phyloP scores from a whole-genome alignment of 2,113 vertebrate species.

The Pollachius pollachius region DNA sequence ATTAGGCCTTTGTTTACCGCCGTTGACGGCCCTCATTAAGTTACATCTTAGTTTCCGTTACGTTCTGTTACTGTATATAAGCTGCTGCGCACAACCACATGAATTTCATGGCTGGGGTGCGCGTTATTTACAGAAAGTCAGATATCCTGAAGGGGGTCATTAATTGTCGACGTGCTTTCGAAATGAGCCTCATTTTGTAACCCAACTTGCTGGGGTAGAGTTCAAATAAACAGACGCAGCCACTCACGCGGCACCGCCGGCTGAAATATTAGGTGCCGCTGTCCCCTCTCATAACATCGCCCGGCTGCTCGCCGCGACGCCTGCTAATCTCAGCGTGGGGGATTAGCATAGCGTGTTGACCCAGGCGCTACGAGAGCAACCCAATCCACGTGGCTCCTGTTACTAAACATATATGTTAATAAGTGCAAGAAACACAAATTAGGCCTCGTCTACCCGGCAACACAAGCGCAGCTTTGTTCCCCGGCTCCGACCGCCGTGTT shows the following conservation, averaged over 20 bases:
- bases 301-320: conserved; percentile 43
- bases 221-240: conserved; percentile 65
- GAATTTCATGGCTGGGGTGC: conserved; percentile 32
- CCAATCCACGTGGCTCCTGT: conserved; percentile 62
- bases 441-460: conserved; percentile 38
- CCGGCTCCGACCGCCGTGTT: conserved; percentile 47
- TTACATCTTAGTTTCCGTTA: too few relatives aligned
- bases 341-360: conserved; percentile 77
- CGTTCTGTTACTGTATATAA: too few relatives aligned
- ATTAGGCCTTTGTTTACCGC: too few relatives aligned
- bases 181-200: conserved; percentile 51
- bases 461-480: conserved; percentile 72
- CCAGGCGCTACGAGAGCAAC: conserved; percentile 61
- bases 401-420: conserved; percentile 76
- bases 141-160: conserved; percentile 41
- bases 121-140: conserved; percentile 53
- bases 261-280: conserved; percentile 65
- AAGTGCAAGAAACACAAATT: conserved; percentile 70
- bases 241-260: conserved; percentile 33
- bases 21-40: too few relatives aligned
- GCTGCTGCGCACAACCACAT: background rate
- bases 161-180: conserved; percentile 44
- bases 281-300: conserved; percentile 67
- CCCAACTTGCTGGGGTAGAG: conserved; percentile 47
- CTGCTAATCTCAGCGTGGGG: conserved; percentile 49